phyloP scores from a whole-genome alignment of 2,888 invertebrate species.

The Willowsia nigromaculata region DNA sequence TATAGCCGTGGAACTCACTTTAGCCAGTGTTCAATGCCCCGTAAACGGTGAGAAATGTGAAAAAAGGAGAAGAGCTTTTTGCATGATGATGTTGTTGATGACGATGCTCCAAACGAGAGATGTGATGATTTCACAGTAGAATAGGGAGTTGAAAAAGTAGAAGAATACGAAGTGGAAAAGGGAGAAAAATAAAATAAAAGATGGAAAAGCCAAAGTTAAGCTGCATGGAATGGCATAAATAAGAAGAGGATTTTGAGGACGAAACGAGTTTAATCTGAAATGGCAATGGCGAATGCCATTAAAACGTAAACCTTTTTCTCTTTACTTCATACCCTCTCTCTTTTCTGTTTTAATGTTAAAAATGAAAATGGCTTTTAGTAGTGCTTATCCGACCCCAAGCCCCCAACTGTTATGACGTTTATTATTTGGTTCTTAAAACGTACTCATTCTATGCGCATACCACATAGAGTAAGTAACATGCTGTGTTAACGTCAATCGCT shows the following conservation, averaged over 20 bases:
- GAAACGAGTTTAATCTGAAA: slow-evolving; percentile 26
- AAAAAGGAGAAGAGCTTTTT: background rate
- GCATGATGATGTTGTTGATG: background rate
- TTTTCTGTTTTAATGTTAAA: slow-evolving; percentile 12
- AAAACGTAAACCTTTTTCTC: slow-evolving; percentile 17
- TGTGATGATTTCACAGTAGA: background rate
- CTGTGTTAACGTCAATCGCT: slow-evolving; percentile 4
- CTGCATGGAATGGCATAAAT: background rate
- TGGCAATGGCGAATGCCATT: slow-evolving; percentile 18
- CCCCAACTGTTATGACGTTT: slow-evolving; percentile 24
- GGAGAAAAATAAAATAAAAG: background rate
- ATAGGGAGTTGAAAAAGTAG: background rate
- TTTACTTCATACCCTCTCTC: background rate
- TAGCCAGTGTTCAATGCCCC: slow-evolving; percentile 20
- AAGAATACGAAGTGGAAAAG: background rate
- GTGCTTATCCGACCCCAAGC: slow-evolving; percentile 25
- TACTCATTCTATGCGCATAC: background rate
- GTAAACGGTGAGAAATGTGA: slow-evolving; percentile 3
- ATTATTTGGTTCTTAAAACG: slow-evolving; percentile 15
- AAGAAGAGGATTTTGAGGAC: slow-evolving; percentile 11
- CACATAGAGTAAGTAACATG: background rate
- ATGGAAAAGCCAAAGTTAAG: background rate
- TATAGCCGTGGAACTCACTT: background rate
- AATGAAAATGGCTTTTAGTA: slow-evolving; percentile 17
- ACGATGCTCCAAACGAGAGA: slow-evolving; percentile 1